A percentile compares a stretch with the other conserved stretches of the same genome.
Evolutionary conservation across 2,888 invertebrate species (phyloP).

Genomic region (Stomorhina lunata): DNA sequence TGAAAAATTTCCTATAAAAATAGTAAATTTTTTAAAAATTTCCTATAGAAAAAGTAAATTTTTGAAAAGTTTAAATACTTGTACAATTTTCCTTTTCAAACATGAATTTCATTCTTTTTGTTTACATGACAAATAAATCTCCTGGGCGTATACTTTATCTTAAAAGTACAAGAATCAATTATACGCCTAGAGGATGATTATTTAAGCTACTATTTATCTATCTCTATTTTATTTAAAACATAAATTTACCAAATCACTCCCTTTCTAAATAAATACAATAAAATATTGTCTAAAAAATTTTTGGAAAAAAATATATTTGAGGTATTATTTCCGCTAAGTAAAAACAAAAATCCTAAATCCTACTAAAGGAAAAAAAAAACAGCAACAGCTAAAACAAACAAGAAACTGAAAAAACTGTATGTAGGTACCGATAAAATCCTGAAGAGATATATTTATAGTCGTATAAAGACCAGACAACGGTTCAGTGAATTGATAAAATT

Average conservation of each 20-base stretch:
- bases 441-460: constrained; percentile 20
- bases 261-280: no score
- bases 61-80: no score
- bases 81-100: no score
- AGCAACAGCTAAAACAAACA: constrained; percentile 21
- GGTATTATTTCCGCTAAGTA: constrained; percentile 51
- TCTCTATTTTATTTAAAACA: no score
- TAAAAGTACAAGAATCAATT: constrained; percentile 5
- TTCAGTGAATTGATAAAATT: constrained; percentile 70
- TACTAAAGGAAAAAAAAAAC: background rate
- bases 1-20: no score
- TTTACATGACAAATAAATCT: no score
- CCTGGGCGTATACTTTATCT: constrained; percentile 10
- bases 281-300: background rate
- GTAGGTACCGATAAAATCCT: background rate
- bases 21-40: no score
- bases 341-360: constrained; percentile 44
- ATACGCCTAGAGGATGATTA: background rate
- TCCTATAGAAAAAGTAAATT: no score
- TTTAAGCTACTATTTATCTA: no score
- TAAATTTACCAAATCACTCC: no score
- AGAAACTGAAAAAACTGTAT: constrained; percentile 12
- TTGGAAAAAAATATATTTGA: constrained; percentile 3
- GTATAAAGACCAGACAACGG: constrained; percentile 58
- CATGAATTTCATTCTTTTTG: no score